Conservation (phyloP, 2,797 vertebrate species). For the Rachycentron canadum region DNA sequence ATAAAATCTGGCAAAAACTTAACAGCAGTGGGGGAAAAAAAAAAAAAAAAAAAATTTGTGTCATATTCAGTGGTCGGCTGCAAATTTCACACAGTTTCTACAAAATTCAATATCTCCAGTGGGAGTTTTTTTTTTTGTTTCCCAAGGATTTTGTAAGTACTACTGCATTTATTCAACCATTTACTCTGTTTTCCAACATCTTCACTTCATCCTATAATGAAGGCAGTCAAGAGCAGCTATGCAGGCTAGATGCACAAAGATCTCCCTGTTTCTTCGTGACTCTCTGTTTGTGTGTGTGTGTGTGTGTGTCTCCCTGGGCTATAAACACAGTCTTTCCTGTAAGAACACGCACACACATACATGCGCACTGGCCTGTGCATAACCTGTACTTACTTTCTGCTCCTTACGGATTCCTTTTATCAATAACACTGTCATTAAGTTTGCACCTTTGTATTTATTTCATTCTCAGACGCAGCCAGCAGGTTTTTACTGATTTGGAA, state of each 20-base stretch:
- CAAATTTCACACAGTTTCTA: too few species aligned
- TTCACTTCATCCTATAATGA: slow-evolving; percentile 24
- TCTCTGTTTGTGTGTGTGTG: slow-evolving; percentile 34
- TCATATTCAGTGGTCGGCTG: not conserved
- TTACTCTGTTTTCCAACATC: slow-evolving; percentile 24
- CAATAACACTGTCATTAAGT: slow-evolving; percentile 30
- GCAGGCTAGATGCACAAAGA: slow-evolving; percentile 64
- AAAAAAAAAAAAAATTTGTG: not conserved
- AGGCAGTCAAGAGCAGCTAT: slow-evolving; percentile 32
- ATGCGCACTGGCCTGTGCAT: slow-evolving; percentile 29
- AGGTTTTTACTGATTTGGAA: slow-evolving; percentile 9
- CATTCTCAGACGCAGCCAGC: not conserved
- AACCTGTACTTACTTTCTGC: slow-evolving; percentile 22
- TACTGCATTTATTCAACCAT: slow-evolving; percentile 10
- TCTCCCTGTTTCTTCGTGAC: slow-evolving; percentile 51
- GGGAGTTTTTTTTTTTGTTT: not conserved
- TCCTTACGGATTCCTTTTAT: slow-evolving; percentile 24
- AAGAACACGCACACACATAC: slow-evolving; percentile 44
- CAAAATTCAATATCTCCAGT: not conserved
- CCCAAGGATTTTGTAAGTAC: not conserved
- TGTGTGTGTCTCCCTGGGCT: slow-evolving; percentile 30
- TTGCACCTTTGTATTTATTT: slow-evolving; percentile 13
- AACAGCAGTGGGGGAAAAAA: slow-evolving; percentile 25
- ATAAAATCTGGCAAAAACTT: slow-evolving; percentile 64
- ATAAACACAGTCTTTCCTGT: slow-evolving; percentile 59